Conservation (phyloP, 1,140 invertebrate genomes). For the Hyles euphorbiae region DNA sequence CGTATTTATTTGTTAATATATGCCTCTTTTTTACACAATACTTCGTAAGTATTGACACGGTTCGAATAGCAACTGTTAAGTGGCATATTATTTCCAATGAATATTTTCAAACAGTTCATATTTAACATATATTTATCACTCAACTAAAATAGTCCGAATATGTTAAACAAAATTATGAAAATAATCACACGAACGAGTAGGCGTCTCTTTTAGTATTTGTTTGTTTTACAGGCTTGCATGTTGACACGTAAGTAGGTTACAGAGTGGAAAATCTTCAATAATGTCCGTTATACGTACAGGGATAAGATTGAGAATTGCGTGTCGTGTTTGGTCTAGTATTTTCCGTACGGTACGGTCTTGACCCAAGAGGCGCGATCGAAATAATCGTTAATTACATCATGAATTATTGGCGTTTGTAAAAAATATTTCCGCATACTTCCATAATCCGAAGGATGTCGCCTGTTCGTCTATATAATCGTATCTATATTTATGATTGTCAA, state of each 20-base stretch:
- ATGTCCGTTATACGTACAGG: conserved; percentile 1
- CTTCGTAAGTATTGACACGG: neutral
- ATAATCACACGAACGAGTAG: conserved; percentile 13
- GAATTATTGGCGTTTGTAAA: conserved; percentile 21
- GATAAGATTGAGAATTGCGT: conserved; percentile 16
- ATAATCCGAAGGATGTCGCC: no score
- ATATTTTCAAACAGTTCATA: neutral
- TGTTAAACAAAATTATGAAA: conserved; percentile 5
- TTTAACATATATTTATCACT: conserved; percentile 6
- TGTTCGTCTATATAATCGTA: no score
- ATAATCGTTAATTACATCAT: conserved; percentile 37
- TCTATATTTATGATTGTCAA: no score
- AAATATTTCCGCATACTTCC: conserved; percentile 24
- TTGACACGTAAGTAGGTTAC: conserved; percentile 9
- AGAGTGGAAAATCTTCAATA: conserved; percentile 1
- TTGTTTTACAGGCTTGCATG: conserved; percentile 22
- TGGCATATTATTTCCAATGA: conserved; percentile 1
- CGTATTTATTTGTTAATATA: no score
- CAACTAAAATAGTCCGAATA: conserved; percentile 1
- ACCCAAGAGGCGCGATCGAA: conserved; percentile 34
- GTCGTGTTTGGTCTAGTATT: conserved; percentile 10
- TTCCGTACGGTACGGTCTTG: conserved; percentile 28
- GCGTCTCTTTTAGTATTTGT: conserved; percentile 28
- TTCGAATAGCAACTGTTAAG: neutral
- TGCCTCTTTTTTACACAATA: neutral